phyloP scores from a whole-genome alignment of 1,140 invertebrate species.

The Drosophila insularis region DNA sequence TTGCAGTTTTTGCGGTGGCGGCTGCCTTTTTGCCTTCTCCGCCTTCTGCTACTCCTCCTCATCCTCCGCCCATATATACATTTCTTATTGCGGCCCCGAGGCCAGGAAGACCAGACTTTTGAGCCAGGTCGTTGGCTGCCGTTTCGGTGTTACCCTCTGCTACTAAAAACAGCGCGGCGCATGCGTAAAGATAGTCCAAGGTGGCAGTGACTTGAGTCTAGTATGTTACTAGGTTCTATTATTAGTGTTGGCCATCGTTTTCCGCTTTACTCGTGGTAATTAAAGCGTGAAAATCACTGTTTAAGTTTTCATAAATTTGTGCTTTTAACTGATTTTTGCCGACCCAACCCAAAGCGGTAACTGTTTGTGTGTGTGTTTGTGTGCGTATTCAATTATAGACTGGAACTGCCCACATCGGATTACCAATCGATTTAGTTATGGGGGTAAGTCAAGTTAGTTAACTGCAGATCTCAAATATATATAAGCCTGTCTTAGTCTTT shows the following conservation, averaged over 20 bases:
- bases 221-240: conserved; percentile 41
- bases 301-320: conserved; percentile 82
- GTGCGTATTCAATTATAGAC: conserved; percentile 69
- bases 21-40: conserved; percentile 11
- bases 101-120: conserved; percentile 44
- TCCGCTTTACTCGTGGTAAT: conserved; percentile 54
- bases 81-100: conserved; percentile 30
- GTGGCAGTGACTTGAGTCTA: conserved; percentile 28
- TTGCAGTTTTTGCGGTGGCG: conserved; percentile 79
- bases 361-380: conserved; percentile 6
- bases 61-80: background rate
- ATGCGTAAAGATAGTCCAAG: conserved; percentile 18
- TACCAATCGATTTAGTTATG: conserved; percentile 37
- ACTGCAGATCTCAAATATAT: conserved; percentile 52
- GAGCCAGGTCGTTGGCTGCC: conserved; percentile 21
- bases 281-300: conserved; percentile 82
- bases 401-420: conserved; percentile 44
- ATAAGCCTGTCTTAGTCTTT: conserved; percentile 60
- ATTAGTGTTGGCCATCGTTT: conserved; percentile 50
- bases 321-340: conserved; percentile 60
- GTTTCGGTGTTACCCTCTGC: background rate
- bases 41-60: background rate
- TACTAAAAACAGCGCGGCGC: conserved; percentile 7
- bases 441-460: conserved; percentile 48
- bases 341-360: too few relatives aligned